Conservation (phyloP, 2,113 vertebrate genomes). For the Melanostigma gelatinosum region DNA sequence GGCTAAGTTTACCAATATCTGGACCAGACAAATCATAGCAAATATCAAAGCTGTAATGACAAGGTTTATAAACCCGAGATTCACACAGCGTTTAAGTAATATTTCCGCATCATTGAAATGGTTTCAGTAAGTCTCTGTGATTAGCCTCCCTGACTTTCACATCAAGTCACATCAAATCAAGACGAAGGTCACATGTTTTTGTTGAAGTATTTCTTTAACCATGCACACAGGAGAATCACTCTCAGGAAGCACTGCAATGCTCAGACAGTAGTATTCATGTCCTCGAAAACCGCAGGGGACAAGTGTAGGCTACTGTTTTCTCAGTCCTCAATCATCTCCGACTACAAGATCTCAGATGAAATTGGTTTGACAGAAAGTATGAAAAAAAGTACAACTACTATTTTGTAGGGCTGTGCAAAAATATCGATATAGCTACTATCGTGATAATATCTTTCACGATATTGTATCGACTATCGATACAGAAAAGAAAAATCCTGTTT, state of each 20-base stretch:
- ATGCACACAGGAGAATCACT: not conserved
- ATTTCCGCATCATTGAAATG: conserved; percentile 49
- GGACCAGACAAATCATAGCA: conserved; percentile 44
- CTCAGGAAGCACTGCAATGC: not conserved
- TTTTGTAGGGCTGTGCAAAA: not conserved
- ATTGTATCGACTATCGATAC: not conserved
- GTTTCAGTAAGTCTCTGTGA: conserved; percentile 40
- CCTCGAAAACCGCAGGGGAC: not conserved
- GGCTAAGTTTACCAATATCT: conserved; percentile 47
- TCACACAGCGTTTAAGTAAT: conserved; percentile 54
- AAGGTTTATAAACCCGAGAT: conserved; percentile 63
- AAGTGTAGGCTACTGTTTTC: not conserved
- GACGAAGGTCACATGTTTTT: conserved; percentile 44
- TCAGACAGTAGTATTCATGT: not conserved
- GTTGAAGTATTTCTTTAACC: conserved; percentile 19
- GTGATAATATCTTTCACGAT: not conserved
- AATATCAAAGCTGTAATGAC: conserved; percentile 62
- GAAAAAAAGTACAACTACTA: not conserved
- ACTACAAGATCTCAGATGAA: not conserved
- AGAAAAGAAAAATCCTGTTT: not conserved
- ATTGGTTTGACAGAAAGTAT: not conserved
- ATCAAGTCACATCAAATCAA: conserved; percentile 45
- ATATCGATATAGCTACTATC: not conserved
- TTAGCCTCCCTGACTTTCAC: conserved; percentile 59
- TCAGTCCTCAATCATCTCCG: not conserved